phyloP scores from a whole-genome alignment of 2,888 invertebrate species.

The Dicranocentrus wangi region DNA sequence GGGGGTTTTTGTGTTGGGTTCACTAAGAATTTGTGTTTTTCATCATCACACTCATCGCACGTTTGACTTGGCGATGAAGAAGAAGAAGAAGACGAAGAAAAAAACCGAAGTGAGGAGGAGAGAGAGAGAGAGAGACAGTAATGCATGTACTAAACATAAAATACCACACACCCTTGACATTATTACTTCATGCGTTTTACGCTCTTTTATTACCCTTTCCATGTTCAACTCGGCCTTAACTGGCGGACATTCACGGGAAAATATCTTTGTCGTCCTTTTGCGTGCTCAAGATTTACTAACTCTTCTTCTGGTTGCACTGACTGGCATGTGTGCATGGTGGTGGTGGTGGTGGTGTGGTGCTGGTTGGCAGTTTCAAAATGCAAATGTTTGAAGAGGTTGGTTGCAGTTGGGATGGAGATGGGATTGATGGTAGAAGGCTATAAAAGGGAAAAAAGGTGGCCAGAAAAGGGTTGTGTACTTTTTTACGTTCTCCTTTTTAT shows the following conservation, averaged over 20 bases:
- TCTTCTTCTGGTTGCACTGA: too few relatives aligned
- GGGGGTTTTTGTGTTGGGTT: neutral
- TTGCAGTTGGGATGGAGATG: too few relatives aligned
- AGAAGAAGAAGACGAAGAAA: too few relatives aligned
- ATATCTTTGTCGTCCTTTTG: neutral
- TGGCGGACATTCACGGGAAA: neutral
- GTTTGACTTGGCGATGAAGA: too few relatives aligned
- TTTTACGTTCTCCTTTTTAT: conserved; percentile 47
- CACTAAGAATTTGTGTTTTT: conserved; percentile 1
- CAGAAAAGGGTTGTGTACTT: neutral
- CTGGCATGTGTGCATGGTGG: too few relatives aligned
- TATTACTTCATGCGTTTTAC: conserved; percentile 40
- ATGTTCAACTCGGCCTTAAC: conserved; percentile 15
- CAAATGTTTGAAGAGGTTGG: too few relatives aligned
- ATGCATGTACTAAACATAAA: conserved; percentile 52
- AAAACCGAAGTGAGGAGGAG: conserved; percentile 31
- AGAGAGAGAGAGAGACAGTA: conserved; percentile 48
- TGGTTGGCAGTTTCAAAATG: too few relatives aligned
- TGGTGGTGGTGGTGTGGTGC: too few relatives aligned
- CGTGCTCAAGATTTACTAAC: neutral
- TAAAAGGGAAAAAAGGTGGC: too few relatives aligned
- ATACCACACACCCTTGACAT: conserved; percentile 57
- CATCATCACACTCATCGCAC: neutral
- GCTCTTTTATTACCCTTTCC: conserved; percentile 40
- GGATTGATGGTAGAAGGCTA: too few relatives aligned